phyloP scores from a whole-genome alignment of 2,113 vertebrate genomes.

The Epinephelus lanceolatus region DNA sequence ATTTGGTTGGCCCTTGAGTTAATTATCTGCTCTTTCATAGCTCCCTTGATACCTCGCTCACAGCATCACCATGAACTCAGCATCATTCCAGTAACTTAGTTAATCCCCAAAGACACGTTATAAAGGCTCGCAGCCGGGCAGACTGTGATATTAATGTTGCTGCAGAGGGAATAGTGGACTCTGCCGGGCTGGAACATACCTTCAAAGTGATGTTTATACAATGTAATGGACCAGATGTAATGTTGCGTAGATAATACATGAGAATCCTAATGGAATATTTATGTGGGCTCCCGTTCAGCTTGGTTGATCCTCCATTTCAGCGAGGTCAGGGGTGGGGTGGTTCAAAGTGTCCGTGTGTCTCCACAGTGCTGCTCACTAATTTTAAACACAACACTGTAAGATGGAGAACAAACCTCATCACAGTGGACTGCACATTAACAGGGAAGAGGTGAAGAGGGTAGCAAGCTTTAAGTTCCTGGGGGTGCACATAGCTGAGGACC shows the following conservation, averaged over 20 bases:
- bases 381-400: not conserved
- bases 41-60: slow-evolving; percentile 74
- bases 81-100: slow-evolving; percentile 68
- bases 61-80: slow-evolving; percentile 68
- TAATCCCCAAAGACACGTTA: slow-evolving; percentile 64
- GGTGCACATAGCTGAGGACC: no score
- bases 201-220: slow-evolving; percentile 57
- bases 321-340: slow-evolving; percentile 10
- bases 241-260: slow-evolving; percentile 73
- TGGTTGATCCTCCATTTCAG: slow-evolving; percentile 38
- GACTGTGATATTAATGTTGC: slow-evolving; percentile 47
- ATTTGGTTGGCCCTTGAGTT: slow-evolving; percentile 79
- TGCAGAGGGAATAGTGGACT: slow-evolving; percentile 12
- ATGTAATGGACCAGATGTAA: slow-evolving; percentile 66
- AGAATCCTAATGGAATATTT: slow-evolving; percentile 76
- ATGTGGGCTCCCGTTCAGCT: slow-evolving; percentile 58
- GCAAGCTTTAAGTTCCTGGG: no score
- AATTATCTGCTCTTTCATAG: slow-evolving; percentile 80
- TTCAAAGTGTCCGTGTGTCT: slow-evolving; percentile 15
- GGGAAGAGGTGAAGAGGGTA: no score
- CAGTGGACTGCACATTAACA: no score
- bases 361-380: not conserved
- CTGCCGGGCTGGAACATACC: slow-evolving; percentile 31
- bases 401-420: not conserved
- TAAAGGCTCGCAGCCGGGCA: slow-evolving; percentile 16